Base-by-base conservation (phyloP, 2,797 vertebrate genomes). In the Arrhamphus sclerolepis region DNA sequence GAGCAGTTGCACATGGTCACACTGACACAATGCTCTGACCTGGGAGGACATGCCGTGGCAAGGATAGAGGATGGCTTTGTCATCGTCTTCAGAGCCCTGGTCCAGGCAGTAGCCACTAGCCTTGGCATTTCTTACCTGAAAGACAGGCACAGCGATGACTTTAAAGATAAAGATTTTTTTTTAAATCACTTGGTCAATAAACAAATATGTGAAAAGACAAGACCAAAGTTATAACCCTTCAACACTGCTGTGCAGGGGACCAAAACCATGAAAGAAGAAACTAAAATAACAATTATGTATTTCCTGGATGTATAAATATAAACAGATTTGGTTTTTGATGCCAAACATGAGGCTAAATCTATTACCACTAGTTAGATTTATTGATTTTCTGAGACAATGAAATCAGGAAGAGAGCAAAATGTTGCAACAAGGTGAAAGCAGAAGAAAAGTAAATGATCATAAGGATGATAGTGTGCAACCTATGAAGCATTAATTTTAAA, bases 31-130 rank as follows among this genome's bases (percentile, higher is more conserved):
- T 40, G 46, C 0, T 55, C 87, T 89, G 75, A 98, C 97, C 96
- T 99, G 97, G 13, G 97, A 98, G 50, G 97, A 97, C 97, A 98
- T 98, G 70, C 97, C 97, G 0, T 99, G 97, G 78, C 97, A 99
- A 0, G 97, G 97, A 50, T 99, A 98, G 6, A 98, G 94, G 68
- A 98, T 98, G 14, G 97, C 97, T 75, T 92, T 95, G 83, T 98
- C 96, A 19, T 98, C 97, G 0, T 99, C 97, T 65, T 98, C 97
- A 0, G 96, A 93, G 8, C 97, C 97, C 83, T 99, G 97, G 75
- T 98, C 97, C 85, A 99, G 83, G 78, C 97, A 99, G 91, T 98
- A 98, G 22, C 97, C 97, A 0, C 95, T 98, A 51, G 97, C 97
- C 84, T 98, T 99, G 89, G 96, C 98, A 92, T 98, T 99, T 40